These are phyloP conservation scores for Vidua chalybeata DNA, from an alignment of 2,113 vertebrate genomes.

Conservation along the genomic window DNA sequence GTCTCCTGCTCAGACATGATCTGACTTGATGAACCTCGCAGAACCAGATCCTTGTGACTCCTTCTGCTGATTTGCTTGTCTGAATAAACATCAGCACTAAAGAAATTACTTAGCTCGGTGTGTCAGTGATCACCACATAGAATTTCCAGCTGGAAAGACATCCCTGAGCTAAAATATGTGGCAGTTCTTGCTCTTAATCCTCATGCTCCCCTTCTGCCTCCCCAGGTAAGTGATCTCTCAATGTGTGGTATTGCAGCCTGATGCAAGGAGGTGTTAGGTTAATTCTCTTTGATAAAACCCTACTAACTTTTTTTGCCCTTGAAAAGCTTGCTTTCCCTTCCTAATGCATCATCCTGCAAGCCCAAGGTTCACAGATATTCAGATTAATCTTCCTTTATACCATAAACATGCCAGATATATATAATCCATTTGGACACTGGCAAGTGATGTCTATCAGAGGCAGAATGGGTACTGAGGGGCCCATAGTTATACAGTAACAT, in stretches of 20 bases:
- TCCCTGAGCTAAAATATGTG: not conserved
- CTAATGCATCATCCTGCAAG: constrained; percentile 35
- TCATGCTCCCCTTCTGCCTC: not conserved
- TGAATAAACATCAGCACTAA: not conserved
- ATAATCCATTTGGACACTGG: constrained; percentile 60
- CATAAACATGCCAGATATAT: constrained; percentile 61
- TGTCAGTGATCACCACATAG: not conserved
- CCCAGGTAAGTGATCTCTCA: not conserved
- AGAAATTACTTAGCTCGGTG: not conserved
- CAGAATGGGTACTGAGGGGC: constrained; percentile 62
- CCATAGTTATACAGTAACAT: constrained; percentile 47
- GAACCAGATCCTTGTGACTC: not conserved
- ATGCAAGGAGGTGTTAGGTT: not conserved
- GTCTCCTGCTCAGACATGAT: not conserved
- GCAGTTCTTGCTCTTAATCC: not conserved
- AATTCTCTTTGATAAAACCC: constrained; percentile 39
- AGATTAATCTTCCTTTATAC: constrained; percentile 60
- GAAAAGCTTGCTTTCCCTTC: constrained; percentile 43
- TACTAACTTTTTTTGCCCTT: constrained; percentile 41
- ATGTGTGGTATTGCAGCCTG: not conserved
- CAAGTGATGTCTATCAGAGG: constrained; percentile 62
- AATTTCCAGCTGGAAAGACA: not conserved
- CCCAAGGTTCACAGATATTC: constrained; percentile 55
- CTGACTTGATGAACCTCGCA: not conserved
- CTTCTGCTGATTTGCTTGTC: not conserved